A percentile compares a stretch with the other conserved stretches of the same genome.
phyloP scores from a whole-genome alignment of 2,888 invertebrate genomes.

The Panzeria rudis region DNA sequence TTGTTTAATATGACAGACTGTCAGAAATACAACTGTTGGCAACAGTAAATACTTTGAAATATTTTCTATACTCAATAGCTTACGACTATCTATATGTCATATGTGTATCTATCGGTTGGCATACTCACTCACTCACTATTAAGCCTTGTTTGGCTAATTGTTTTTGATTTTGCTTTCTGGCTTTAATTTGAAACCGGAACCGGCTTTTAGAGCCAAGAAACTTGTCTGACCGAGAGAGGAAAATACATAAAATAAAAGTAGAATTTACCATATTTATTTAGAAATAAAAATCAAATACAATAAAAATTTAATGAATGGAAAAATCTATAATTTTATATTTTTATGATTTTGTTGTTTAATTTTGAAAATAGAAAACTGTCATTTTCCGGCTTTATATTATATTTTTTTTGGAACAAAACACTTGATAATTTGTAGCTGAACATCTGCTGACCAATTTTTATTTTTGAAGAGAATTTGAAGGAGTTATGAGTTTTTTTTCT shows the following conservation, averaged over 20 bases:
- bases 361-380: constrained; percentile 6
- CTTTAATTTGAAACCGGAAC: constrained; percentile 58
- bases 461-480: too few species aligned
- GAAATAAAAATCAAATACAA: neutral
- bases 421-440: neutral
- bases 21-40: constrained; percentile 7
- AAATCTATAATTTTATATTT: neutral
- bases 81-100: neutral
- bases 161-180: constrained; percentile 21
- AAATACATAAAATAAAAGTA: constrained; percentile 50
- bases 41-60: neutral
- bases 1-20: constrained; percentile 24
- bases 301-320: constrained; percentile 35
- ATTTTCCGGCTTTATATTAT: neutral
- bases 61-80: neutral
- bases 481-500: too few species aligned
- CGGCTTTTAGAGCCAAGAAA: constrained; percentile 57
- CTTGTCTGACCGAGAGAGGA: constrained; percentile 32
- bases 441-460: neutral
- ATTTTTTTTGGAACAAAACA: neutral
- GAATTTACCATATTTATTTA: constrained; percentile 57
- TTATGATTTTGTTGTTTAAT: constrained; percentile 17
- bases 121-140: constrained; percentile 38
- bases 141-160: constrained; percentile 60
- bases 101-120: neutral